Percentiles rank a stretch among this genome's conserved stretches.
Evolutionary conservation across 2,888 invertebrate genomes (phyloP).

Genomic region (Stenoptilia bipunctidactyla): DNA sequence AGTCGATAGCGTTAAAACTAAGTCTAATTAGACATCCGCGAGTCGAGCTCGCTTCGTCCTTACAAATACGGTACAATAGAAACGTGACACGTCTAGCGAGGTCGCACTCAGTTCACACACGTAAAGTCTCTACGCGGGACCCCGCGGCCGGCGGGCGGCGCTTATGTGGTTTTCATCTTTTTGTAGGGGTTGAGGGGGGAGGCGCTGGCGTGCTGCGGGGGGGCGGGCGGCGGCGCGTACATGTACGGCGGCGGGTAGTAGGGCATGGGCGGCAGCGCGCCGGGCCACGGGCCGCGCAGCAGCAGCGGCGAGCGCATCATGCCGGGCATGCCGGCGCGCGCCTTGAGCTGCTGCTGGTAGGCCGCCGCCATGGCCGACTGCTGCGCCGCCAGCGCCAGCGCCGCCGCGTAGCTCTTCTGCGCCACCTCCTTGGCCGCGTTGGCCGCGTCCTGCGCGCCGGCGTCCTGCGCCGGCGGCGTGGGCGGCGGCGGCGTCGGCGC

Average conservation of each 20-base stretch:
- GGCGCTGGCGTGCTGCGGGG: slow-evolving; percentile 48
- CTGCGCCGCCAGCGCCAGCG: slow-evolving; percentile 66
- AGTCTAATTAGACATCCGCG: slow-evolving; percentile 45
- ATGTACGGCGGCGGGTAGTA: slow-evolving; percentile 66
- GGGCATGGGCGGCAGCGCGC: slow-evolving; percentile 60
- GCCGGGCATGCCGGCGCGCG: slow-evolving; percentile 69
- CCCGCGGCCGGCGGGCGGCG: slow-evolving; percentile 57
- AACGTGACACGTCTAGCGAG: slow-evolving; percentile 66
- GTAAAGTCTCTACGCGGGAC: slow-evolving; percentile 67
- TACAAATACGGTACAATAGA: slow-evolving; percentile 69
- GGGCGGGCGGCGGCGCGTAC: slow-evolving; percentile 65
- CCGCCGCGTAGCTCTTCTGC: slow-evolving; percentile 84
- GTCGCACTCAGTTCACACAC: slow-evolving; percentile 55
- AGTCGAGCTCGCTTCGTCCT: slow-evolving; percentile 64
- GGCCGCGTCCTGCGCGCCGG: slow-evolving; percentile 85
- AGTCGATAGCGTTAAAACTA: slow-evolving; percentile 64
- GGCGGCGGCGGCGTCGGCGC: slow-evolving; percentile 27
- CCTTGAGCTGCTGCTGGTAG: slow-evolving; percentile 76
- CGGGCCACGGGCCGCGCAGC: slow-evolving; percentile 57
- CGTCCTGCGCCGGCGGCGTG: slow-evolving; percentile 27
- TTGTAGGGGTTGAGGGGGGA: slow-evolving; percentile 84
- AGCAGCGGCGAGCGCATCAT: slow-evolving; percentile 54
- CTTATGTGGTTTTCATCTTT: slow-evolving; percentile 89
- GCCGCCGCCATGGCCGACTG: slow-evolving; percentile 58
- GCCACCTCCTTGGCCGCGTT: slow-evolving; percentile 83